These are phyloP conservation scores for Pyrrhosoma nymphula DNA, from an alignment of 2,888 invertebrate species.

Conservation along the genomic window DNA sequence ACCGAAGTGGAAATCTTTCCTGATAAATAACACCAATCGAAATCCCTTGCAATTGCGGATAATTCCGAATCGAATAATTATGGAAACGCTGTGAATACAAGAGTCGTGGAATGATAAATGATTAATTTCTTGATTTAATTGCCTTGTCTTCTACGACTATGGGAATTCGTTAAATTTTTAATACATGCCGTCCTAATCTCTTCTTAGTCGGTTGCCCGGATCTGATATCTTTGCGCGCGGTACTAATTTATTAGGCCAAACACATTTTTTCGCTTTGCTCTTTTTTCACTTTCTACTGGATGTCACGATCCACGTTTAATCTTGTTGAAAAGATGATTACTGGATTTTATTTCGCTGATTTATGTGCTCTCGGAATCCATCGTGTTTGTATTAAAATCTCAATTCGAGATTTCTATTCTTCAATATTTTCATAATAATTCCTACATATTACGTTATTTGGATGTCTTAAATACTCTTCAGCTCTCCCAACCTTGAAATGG, in stretches of 20 bases:
- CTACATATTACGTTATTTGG: too few relatives aligned
- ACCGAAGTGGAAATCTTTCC: background rate
- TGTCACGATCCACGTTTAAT: background rate
- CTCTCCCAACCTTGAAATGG: too few relatives aligned
- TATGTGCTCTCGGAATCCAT: background rate
- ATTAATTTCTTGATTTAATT: background rate
- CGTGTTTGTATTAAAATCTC: too few relatives aligned
- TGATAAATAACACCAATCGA: background rate
- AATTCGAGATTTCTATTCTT: too few relatives aligned
- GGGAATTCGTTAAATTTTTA: background rate
- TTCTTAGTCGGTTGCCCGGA: background rate
- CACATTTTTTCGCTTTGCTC: background rate
- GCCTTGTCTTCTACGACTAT: background rate
- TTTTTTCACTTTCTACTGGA: background rate
- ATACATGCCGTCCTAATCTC: background rate
- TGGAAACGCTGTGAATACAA: background rate
- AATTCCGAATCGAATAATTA: conserved; percentile 3
- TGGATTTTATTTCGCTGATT: background rate
- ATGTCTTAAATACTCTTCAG: too few relatives aligned
- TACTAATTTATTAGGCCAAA: background rate
- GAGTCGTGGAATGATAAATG: background rate
- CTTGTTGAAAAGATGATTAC: background rate
- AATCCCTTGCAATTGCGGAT: background rate
- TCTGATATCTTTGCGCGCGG: background rate
- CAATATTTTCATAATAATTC: too few relatives aligned